phyloP scores from a whole-genome alignment of 2,113 vertebrate species.

The Cephalophus harveyi region DNA sequence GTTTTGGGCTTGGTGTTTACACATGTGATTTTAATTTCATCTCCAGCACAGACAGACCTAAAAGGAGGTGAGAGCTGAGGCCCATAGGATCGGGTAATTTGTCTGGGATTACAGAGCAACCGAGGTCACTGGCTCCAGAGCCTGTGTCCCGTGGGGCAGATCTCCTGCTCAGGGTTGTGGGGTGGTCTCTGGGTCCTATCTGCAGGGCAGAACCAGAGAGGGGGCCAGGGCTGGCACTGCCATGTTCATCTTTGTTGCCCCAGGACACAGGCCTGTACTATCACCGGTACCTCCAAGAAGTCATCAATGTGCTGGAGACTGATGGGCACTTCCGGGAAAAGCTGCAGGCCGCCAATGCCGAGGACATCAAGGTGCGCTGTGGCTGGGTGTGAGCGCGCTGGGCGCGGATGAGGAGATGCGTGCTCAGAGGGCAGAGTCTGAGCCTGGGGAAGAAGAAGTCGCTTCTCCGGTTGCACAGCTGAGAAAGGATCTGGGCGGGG shows the following conservation, averaged over 20 bases:
- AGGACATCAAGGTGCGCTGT: slow-evolving; percentile 92
- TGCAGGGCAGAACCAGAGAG: not conserved
- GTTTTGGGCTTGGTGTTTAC: not conserved
- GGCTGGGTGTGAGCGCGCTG: fast-evolving
- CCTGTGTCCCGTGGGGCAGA: not conserved
- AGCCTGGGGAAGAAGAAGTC: not conserved
- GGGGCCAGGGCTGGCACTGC: not conserved
- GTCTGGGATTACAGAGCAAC: not conserved
- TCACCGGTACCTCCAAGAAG: slow-evolving; percentile 91
- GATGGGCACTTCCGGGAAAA: slow-evolving; percentile 94
- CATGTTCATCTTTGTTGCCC: not conserved
- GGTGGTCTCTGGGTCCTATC: not conserved
- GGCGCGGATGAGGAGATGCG: fast-evolving
- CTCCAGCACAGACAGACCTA: not conserved
- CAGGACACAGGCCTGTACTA: slow-evolving; percentile 95
- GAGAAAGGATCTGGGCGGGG: not conserved
- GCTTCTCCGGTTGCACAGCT: not conserved
- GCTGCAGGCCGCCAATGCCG: slow-evolving; percentile 89
- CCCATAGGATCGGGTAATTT: not conserved
- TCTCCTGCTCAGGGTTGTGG: not conserved
- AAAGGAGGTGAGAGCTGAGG: too few species aligned
- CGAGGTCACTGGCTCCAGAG: not conserved
- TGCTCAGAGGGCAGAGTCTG: not conserved
- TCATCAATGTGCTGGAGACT: slow-evolving; percentile 92
- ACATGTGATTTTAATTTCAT: not conserved